Evolutionary conservation across 1,140 invertebrate genomes (phyloP).

Genomic region (Medauroidea extradentata): DNA sequence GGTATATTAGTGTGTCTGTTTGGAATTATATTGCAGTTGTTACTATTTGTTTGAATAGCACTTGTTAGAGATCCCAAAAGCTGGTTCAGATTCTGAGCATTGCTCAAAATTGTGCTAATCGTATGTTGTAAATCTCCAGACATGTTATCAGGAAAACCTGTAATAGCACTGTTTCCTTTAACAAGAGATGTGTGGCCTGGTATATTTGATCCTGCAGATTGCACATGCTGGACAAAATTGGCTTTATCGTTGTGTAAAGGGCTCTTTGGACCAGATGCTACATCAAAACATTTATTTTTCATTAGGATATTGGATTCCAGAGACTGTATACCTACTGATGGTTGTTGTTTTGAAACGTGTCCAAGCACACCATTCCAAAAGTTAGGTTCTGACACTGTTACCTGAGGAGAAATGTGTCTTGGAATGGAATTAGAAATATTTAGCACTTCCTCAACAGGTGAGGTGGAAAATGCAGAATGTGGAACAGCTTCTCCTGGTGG

Average conservation of each 20-base stretch:
- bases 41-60: constrained; percentile 16
- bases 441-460: constrained; percentile 1
- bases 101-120: constrained; percentile 35
- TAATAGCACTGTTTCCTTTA: constrained; percentile 5
- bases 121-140: constrained; percentile 38
- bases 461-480: constrained; percentile 10
- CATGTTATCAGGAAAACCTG: constrained; percentile 1
- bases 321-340: not conserved
- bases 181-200: constrained; percentile 9
- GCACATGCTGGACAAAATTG: constrained; percentile 10
- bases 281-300: constrained; percentile 11
- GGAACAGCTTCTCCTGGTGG: constrained; percentile 21
- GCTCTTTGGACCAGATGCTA: constrained; percentile 8
- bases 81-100: constrained; percentile 38
- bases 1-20: no score
- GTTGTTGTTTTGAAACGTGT: constrained; percentile 14
- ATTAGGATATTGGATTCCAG: constrained; percentile 2
- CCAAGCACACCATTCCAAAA: constrained; percentile 18
- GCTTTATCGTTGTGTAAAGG: constrained; percentile 8
- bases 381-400: constrained; percentile 13
- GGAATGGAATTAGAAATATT: not conserved
- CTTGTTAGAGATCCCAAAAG: constrained; percentile 29
- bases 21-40: not conserved
- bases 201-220: constrained; percentile 3
- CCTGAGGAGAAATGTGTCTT: constrained; percentile 8